Conservation (phyloP, 2,113 vertebrate genomes). For the Phoenicopterus ruber region DNA sequence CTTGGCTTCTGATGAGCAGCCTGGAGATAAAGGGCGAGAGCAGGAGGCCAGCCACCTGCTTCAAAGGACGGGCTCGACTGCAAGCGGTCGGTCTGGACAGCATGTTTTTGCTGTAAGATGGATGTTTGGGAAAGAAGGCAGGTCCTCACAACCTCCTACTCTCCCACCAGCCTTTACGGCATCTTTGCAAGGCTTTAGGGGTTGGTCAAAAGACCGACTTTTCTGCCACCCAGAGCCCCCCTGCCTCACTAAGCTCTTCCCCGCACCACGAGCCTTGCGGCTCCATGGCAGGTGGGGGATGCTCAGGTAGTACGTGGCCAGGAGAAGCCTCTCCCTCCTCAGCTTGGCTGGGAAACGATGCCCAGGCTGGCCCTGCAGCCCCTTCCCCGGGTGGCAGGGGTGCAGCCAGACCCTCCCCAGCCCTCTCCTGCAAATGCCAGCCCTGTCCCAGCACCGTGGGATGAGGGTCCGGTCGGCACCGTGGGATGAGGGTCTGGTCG, state of each 20-base stretch:
- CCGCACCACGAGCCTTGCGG: too few relatives aligned
- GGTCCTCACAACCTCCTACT: neutral
- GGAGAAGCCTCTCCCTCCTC: neutral
- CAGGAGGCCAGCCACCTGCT: rapidly evolving
- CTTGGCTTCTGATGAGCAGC: neutral
- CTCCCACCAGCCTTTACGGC: neutral
- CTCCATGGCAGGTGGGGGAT: neutral
- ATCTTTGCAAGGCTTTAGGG: neutral
- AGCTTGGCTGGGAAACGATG: neutral
- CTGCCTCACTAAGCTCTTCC: neutral
- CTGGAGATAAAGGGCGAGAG: neutral
- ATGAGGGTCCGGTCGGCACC: rapidly evolving
- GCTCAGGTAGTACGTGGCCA: rapidly evolving
- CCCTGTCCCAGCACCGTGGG: rapidly evolving
- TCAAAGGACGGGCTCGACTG: neutral
- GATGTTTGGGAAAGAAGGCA: neutral
- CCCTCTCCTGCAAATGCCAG: rapidly evolving
- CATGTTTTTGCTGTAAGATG: neutral
- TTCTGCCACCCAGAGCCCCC: neutral
- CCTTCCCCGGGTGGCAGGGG: neutral
- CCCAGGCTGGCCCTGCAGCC: neutral
- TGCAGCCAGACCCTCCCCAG: neutral
- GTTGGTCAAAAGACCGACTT: neutral
- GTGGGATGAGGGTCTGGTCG: rapidly evolving
- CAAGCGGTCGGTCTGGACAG: neutral